Conservation (phyloP, 2,113 vertebrate species). For the Phrynosoma blainvillii region DNA sequence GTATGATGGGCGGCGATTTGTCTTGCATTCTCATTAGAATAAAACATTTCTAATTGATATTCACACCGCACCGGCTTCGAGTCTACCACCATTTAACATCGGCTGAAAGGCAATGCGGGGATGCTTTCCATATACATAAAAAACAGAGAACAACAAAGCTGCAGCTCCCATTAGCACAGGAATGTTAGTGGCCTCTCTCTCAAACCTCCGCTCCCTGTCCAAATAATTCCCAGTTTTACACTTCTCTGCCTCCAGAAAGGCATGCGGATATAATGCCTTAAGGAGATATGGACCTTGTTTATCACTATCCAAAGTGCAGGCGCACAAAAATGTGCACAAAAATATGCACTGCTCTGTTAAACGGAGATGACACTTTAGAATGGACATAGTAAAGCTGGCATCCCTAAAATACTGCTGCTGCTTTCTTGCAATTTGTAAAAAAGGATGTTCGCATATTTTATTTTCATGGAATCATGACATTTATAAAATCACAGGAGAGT, state of each 20-base stretch:
- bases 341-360: neutral
- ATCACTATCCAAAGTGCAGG: neutral
- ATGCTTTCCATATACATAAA: conserved; percentile 44
- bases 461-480: too few relatives aligned
- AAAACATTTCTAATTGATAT: conserved; percentile 65
- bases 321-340: neutral
- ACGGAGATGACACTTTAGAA: too few relatives aligned
- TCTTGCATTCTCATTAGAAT: conserved; percentile 45
- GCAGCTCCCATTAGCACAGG: conserved; percentile 9
- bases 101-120: conserved; percentile 41
- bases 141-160: conserved; percentile 31
- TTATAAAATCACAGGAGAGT: too few relatives aligned
- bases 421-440: too few relatives aligned
- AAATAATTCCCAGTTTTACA: too few relatives aligned
- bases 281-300: neutral
- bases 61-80: conserved; percentile 35
- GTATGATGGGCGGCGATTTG: conserved; percentile 44
- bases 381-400: too few relatives aligned
- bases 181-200: neutral
- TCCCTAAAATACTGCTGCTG: too few relatives aligned
- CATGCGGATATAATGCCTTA: too few relatives aligned
- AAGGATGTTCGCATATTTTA: too few relatives aligned
- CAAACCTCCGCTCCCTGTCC: neutral
- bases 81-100: conserved; percentile 22
- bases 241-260: too few relatives aligned